Conservation (phyloP, 1,140 invertebrate genomes). For the Drosophila watanabei region DNA sequence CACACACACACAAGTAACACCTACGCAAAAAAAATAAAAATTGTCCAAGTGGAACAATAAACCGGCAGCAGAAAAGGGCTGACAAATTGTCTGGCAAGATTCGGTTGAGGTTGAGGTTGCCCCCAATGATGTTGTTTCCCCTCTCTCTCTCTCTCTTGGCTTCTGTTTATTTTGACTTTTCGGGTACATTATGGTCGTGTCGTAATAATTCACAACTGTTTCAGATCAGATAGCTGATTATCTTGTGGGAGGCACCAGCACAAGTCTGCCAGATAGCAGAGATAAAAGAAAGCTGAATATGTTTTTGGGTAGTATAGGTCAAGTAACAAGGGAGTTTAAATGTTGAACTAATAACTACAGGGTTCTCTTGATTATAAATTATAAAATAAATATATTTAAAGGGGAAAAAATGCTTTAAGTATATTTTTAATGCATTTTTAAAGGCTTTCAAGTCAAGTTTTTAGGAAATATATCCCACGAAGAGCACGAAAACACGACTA, state of each 20-base stretch:
- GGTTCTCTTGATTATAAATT: not conserved
- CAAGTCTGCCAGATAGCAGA: conserved; percentile 1
- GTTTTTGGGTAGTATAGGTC: conserved; percentile 17
- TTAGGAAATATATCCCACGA: accelerated
- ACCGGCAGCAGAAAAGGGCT: conserved; percentile 53
- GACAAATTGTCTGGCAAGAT: conserved; percentile 64
- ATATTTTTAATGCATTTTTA: not conserved
- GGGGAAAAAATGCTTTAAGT: not conserved
- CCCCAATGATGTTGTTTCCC: not conserved
- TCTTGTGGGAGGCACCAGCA: conserved; percentile 4
- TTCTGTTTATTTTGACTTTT: conserved; percentile 25
- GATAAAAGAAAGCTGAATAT: not conserved
- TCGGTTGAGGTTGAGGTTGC: conserved; percentile 2
- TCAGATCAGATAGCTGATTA: conserved; percentile 14
- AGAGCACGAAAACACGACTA: not conserved
- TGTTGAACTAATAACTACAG: not conserved
- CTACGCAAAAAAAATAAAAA: conserved; percentile 38
- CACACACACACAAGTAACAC: conserved; percentile 32
- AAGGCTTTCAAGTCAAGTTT: not conserved
- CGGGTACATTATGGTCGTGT: conserved; percentile 1
- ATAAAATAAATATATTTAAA: not conserved
- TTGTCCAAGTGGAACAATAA: conserved; percentile 55
- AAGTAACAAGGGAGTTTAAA: not conserved
- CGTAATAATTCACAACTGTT: conserved; percentile 32
- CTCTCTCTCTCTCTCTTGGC: not conserved